Conservation (phyloP, 2,888 invertebrate genomes). For the Lycocerus yunnanus region DNA sequence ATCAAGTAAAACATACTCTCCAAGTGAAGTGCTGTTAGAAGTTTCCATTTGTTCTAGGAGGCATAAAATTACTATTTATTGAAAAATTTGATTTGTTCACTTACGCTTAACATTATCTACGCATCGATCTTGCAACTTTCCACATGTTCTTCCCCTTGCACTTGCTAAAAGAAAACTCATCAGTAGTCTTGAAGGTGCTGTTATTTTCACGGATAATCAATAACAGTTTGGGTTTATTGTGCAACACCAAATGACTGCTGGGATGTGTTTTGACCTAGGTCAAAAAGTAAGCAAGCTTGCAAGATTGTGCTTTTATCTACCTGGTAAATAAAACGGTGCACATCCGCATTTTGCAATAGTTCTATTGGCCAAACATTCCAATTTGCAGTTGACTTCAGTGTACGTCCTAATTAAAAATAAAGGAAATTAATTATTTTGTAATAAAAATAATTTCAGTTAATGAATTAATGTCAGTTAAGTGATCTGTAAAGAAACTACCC, state of each 20-base stretch:
- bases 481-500: no score
- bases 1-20: not conserved
- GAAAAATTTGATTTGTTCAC: not conserved
- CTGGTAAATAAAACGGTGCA: slow-evolving; percentile 9
- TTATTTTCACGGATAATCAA: no score
- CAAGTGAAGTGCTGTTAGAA: not conserved
- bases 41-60: not conserved
- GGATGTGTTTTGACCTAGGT: no score
- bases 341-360: slow-evolving; percentile 8
- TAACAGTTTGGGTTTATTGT: no score
- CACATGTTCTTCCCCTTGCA: not conserved
- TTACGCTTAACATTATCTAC: not conserved
- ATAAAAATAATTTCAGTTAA: no score
- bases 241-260: no score
- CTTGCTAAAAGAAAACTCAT: no score
- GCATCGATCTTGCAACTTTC: not conserved
- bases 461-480: no score
- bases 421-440: no score
- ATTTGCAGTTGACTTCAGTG: slow-evolving; percentile 3
- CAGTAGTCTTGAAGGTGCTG: no score
- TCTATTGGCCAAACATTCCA: slow-evolving; percentile 11
- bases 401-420: slow-evolving; percentile 6
- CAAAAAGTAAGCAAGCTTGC: no score
- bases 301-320: slow-evolving; percentile 6
- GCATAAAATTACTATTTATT: not conserved